Evolutionary conservation across 2,797 vertebrate species (phyloP).

Genomic region (Sylvia borin): DNA sequence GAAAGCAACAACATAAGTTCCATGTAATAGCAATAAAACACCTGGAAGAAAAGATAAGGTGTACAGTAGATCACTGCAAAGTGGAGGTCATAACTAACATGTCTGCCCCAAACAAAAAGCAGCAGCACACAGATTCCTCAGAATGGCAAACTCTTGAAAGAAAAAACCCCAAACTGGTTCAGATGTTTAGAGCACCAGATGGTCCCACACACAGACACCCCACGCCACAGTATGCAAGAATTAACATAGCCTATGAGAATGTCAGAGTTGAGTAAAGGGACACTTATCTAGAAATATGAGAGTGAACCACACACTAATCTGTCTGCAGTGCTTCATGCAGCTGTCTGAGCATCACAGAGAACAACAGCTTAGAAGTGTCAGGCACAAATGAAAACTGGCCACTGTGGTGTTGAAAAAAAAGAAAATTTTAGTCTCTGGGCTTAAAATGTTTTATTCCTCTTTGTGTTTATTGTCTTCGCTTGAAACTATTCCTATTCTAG

Average conservation of each 20-base stretch:
- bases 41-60: constrained; percentile 14
- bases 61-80: constrained; percentile 39
- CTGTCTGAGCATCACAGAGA: not conserved
- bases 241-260: not conserved
- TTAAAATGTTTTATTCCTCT: not conserved
- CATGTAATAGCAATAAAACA: constrained; percentile 30
- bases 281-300: not conserved
- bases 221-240: not conserved
- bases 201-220: not conserved
- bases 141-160: not conserved
- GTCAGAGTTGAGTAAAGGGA: not conserved
- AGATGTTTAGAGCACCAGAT: not conserved
- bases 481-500: not conserved
- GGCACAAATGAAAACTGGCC: not conserved
- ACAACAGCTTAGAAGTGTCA: not conserved
- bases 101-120: not conserved
- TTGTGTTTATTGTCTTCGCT: not conserved
- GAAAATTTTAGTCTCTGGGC: not conserved
- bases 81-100: constrained; percentile 3
- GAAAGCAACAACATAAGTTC: constrained; percentile 3
- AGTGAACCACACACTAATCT: not conserved
- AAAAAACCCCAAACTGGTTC: not conserved
- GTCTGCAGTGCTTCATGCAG: not conserved
- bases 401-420: not conserved
- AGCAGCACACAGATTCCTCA: not conserved